These are phyloP conservation scores for Elanoides forficatus DNA, from an alignment of 2,113 vertebrate species.

Conservation along the genomic window DNA sequence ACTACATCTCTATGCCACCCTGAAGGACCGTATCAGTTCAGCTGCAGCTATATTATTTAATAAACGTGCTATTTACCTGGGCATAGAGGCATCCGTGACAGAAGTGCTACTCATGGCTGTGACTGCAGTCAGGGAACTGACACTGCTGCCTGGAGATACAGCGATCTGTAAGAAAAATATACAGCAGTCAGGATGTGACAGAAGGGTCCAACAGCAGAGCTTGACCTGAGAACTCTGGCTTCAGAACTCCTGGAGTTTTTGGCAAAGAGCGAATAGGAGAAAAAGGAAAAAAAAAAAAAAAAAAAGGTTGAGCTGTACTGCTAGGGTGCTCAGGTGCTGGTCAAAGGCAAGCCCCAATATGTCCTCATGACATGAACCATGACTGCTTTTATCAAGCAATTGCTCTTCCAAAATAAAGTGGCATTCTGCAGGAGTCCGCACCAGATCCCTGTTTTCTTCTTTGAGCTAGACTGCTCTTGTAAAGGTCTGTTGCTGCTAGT, in stretches of 20 bases:
- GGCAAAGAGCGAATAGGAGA: not conserved
- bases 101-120: slow-evolving; percentile 87
- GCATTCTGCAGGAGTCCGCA: not conserved
- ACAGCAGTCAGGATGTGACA: not conserved
- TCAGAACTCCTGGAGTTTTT: not conserved
- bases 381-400: not conserved
- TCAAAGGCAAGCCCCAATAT: not conserved
- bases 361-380: not conserved
- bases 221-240: not conserved
- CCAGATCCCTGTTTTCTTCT: not conserved
- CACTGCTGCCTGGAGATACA: slow-evolving; percentile 86
- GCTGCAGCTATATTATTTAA: not conserved
- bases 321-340: not conserved
- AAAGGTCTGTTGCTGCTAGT: not conserved
- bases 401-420: not conserved
- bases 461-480: not conserved
- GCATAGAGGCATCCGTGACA: slow-evolving; percentile 71
- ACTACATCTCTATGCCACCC: not conserved
- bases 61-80: slow-evolving; percentile 75
- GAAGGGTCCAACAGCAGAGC: not conserved
- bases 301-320: not conserved
- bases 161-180: slow-evolving; percentile 72
- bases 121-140: slow-evolving; percentile 89
- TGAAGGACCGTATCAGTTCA: not conserved
- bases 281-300: not conserved